A percentile compares a stretch with the other conserved stretches of the same genome.
Conservation (phyloP, 2,797 vertebrate genomes). For the Malacoctenus gilli region DNA sequence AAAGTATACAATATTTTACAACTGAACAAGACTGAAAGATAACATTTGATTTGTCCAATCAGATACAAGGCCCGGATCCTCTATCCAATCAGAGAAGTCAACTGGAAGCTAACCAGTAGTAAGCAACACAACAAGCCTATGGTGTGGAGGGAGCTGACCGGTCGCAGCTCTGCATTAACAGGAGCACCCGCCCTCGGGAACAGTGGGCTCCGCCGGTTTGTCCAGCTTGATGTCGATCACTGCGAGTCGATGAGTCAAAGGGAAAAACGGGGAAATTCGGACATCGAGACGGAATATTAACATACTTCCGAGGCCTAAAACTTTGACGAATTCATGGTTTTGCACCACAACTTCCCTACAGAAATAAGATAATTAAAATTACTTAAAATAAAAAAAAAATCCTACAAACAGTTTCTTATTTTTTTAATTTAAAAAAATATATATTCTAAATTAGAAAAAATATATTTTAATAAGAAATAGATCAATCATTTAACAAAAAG, state of each 20-base stretch:
- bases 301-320: too few relatives aligned
- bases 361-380: too few relatives aligned
- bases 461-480: too few relatives aligned
- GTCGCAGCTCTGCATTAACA: slow-evolving; percentile 87
- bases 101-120: slow-evolving; percentile 92
- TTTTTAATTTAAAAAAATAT: too few relatives aligned
- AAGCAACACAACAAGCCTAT: slow-evolving; percentile 94
- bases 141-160: slow-evolving; percentile 84
- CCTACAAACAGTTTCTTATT: too few relatives aligned
- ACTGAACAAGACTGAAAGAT: slow-evolving; percentile 84
- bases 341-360: too few relatives aligned
- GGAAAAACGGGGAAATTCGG: slow-evolving; percentile 25
- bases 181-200: slow-evolving; percentile 90
- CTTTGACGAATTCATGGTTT: too few relatives aligned
- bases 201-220: slow-evolving; percentile 87
- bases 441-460: too few relatives aligned
- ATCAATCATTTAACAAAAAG: too few relatives aligned
- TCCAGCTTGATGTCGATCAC: slow-evolving; percentile 95
- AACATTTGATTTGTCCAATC: slow-evolving; percentile 83
- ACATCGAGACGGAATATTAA: neutral
- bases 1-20: slow-evolving; percentile 94
- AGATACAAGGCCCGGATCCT: slow-evolving; percentile 79
- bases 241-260: slow-evolving; percentile 69
- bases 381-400: too few relatives aligned
- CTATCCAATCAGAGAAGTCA: slow-evolving; percentile 86